Evolutionary conservation across 2,888 invertebrate species (phyloP).

Genomic region (Pollenia griseotomentosa): DNA sequence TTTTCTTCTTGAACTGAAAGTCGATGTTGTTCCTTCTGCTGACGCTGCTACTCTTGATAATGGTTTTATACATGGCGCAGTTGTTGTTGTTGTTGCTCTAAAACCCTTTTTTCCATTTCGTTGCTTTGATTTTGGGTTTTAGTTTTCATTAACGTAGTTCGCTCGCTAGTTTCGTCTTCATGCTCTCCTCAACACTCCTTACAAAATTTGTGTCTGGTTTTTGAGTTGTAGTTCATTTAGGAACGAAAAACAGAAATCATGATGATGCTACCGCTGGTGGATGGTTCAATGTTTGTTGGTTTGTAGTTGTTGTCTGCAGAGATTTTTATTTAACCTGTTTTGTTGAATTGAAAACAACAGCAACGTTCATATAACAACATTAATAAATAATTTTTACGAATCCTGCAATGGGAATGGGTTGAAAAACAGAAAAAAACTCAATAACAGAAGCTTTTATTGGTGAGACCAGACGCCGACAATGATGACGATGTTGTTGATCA

Average conservation of each 20-base stretch:
- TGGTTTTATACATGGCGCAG: conserved; percentile 34
- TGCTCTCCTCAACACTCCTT: conserved; percentile 75
- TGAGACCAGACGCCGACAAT: conserved; percentile 69
- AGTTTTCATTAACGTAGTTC: conserved; percentile 65
- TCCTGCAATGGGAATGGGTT: conserved; percentile 71
- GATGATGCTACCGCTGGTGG: conserved; percentile 63
- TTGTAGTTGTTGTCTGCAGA: conserved; percentile 51
- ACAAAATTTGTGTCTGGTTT: conserved; percentile 63
- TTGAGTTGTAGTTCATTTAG: conserved; percentile 40
- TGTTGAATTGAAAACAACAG: conserved; percentile 78
- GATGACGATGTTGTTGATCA: conserved; percentile 42
- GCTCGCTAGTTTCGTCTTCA: background rate
- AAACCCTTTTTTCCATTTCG: conserved; percentile 72
- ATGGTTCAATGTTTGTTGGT: conserved; percentile 75
- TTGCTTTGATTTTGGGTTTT: conserved; percentile 65
- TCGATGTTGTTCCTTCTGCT: conserved; percentile 61
- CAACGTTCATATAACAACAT: conserved; percentile 75
- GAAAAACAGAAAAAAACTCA: conserved; percentile 59
- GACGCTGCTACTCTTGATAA: conserved; percentile 55
- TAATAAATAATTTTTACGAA: conserved; percentile 84
- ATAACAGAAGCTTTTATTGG: conserved; percentile 72
- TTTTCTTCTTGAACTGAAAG: conserved; percentile 18
- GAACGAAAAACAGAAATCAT: conserved; percentile 12
- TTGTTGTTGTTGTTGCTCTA: conserved; percentile 53
- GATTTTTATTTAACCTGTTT: conserved; percentile 81